Evolutionary conservation across 1,140 invertebrate species (phyloP), one percentile per base, ranked within the genome.

Genomic region (Atta texana): DNA sequence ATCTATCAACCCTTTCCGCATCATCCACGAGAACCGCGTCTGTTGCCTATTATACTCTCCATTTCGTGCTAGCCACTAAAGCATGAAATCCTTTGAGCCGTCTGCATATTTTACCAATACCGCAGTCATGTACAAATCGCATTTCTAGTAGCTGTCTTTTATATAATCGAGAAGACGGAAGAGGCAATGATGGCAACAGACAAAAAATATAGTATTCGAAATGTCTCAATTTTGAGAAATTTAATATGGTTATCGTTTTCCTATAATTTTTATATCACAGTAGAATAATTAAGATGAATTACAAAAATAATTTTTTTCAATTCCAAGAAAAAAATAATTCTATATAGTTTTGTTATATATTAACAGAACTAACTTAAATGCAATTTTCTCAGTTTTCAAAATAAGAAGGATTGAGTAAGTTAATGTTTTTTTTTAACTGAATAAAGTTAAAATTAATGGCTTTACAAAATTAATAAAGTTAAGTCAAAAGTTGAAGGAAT

Each of bases 1-100:
- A 59, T 57, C 74, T 61, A 76, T 76, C 74, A 61, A 76, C 74
- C n/a, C 55, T 76, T 76, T 59, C 2, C 66, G 55, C 34, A 76
- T 61, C 34, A 76, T 61, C 31, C 34, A 61, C 18, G 55, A 76
- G 34, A 72, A 72, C 44, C 39, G 34, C 74, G 55, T 21, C 21
- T 61, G 74, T 76, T 76, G 34, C 74, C 74, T 61, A 61, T 76
- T 76, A 76, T 61, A 76, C 55, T 76, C 74, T 76, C 74, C 55
- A 76, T 76, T 76, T 76, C 34, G 55, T 59, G 34, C n/a, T 76
- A 76, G n/a, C 34, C 72, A 75, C 31, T 76, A 61, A 76, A 76
- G 55, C 55, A 24, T 76, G 74, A 61, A 76, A 76, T 76, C 55
- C 74, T 76, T 76, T 76, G 55, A 76, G 74, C 55, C 16, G 34